Evolutionary conservation across 2,888 invertebrate species (phyloP), one percentile per base, ranked within the genome.

Genomic region (Morpho deidamia): DNA sequence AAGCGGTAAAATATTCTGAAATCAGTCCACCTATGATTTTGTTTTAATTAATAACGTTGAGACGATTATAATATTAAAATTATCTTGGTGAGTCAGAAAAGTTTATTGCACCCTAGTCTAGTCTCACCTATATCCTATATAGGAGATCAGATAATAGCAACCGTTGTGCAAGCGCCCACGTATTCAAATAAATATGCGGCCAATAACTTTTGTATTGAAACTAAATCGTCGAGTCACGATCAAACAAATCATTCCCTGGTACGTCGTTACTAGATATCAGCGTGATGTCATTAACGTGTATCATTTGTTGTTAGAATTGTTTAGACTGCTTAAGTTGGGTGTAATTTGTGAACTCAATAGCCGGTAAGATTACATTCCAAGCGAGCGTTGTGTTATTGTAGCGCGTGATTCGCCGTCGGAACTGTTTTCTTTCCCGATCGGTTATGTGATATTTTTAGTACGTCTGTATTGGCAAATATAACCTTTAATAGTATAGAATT

Each of bases 181-280:
- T 85, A 83, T 76, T 79, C 78, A 79, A 83, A 86, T 82, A 84
- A 81, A 84, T 80, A 76, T 78, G 76, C 72, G 74, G 61, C 78
- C 78, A 83, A 86, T 85, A 87, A 84, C 85, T 85, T 86, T 84
- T 81, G 74, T 81, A 85, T 83, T 77, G 79, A 78, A 77, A 78
- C 80, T 71, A 83, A 87, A 87, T 86, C 85, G 83, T 72, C 80
- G 62, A 82, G 87, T 88, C 87, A 87, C 87, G 87, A 83, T 67
- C 70, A 66, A 67, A 71, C 72, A 68, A 76, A 70, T 73, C 72
- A 71, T 69, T 64, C 63, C 56, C 55, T 51, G 56, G 62, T 55
- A 64, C 67, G 65, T 63, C 70, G 55, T 57, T 64, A 58, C 56
- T 49, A 59, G 58, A 56, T 62, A 64, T 59, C 64, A 59, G 50